phyloP scores from a whole-genome alignment of 1,140 invertebrate species.

The Bombus polaris region DNA sequence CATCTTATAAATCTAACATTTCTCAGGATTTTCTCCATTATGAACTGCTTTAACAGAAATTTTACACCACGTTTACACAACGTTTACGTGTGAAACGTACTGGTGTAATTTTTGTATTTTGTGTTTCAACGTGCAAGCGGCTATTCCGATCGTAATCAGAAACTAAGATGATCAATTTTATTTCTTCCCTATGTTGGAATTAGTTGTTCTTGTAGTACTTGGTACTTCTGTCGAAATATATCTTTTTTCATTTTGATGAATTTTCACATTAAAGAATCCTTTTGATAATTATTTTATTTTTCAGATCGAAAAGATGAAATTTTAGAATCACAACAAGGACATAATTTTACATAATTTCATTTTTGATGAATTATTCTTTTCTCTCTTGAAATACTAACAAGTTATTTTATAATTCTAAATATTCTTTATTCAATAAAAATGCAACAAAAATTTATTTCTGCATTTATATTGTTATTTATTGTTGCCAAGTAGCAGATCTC shows the following conservation, averaged over 20 bases:
- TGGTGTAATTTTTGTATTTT: conserved; percentile 60
- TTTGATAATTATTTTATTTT: too few relatives aligned
- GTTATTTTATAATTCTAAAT: not conserved
- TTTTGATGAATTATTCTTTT: not conserved
- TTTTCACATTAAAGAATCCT: too few relatives aligned
- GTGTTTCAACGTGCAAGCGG: conserved; percentile 80
- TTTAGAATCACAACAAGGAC: not conserved
- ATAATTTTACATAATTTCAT: not conserved
- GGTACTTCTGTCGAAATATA: conserved; percentile 8
- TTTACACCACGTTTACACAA: not conserved
- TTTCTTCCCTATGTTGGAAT: conserved; percentile 8
- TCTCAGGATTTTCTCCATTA: not conserved
- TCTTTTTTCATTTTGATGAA: not conserved
- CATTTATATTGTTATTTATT: not conserved
- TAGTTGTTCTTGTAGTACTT: not conserved
- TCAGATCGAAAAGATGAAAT: not conserved
- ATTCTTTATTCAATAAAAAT: not conserved
- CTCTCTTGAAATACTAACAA: too few relatives aligned
- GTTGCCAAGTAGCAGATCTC: conserved; percentile 30
- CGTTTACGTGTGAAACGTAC: not conserved
- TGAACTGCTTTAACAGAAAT: conserved; percentile 35
- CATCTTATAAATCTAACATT: conserved; percentile 23
- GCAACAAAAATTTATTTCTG: not conserved
- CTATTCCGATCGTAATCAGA: conserved; percentile 78
- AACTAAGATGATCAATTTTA: conserved; percentile 51